Conservation (phyloP, 2,797 vertebrate genomes). For the Hippopotamyrus pictus region DNA sequence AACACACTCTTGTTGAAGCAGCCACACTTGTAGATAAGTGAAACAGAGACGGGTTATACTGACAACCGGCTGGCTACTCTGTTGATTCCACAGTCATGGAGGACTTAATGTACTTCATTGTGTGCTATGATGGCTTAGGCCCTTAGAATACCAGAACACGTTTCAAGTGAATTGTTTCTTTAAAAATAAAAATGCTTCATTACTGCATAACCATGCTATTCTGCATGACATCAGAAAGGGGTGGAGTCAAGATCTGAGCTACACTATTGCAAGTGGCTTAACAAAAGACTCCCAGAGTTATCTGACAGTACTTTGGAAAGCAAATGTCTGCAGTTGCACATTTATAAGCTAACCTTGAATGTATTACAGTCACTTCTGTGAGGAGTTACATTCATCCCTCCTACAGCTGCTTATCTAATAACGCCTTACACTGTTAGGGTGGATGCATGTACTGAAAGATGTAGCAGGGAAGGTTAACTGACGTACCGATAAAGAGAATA, state of each 20-base stretch:
- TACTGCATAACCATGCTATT: background rate
- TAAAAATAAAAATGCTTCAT: background rate
- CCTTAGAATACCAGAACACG: background rate
- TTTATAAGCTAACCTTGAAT: background rate
- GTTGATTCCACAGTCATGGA: background rate
- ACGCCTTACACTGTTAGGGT: background rate
- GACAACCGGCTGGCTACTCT: background rate
- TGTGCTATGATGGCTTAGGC: background rate
- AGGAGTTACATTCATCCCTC: background rate
- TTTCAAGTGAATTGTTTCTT: background rate
- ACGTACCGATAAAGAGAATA: slow-evolving; percentile 90
- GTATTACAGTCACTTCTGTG: background rate
- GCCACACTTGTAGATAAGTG: background rate
- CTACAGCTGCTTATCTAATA: background rate
- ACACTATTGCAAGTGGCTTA: background rate
- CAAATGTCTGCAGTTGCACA: background rate
- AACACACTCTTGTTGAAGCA: background rate
- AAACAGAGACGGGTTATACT: background rate
- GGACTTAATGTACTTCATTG: background rate
- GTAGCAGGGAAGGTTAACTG: background rate
- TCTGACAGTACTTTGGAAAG: background rate
- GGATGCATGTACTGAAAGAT: background rate
- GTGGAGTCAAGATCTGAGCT: background rate
- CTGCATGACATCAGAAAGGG: background rate
- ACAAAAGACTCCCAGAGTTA: background rate